These are phyloP conservation scores for Thalassophryne amazonica DNA, from an alignment of 2,797 vertebrate genomes.

Conservation along the genomic window DNA sequence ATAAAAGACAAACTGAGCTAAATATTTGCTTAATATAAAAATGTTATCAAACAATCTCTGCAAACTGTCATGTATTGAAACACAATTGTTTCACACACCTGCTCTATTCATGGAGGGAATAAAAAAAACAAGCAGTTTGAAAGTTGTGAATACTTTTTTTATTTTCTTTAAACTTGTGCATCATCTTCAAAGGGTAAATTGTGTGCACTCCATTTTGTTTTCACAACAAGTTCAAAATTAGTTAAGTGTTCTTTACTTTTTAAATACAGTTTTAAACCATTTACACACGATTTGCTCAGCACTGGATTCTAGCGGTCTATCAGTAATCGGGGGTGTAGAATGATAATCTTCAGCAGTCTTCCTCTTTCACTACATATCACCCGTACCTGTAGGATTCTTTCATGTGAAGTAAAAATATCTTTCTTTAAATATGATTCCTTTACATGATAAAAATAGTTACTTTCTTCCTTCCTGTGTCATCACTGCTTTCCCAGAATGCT, in stretches of 20 bases:
- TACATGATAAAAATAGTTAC: slow-evolving; percentile 98
- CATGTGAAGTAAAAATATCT: slow-evolving; percentile 97
- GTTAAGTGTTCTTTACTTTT: slow-evolving; percentile 83
- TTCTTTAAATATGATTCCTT: slow-evolving; percentile 92
- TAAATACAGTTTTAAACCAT: slow-evolving; percentile 81
- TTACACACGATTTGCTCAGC: slow-evolving; percentile 90
- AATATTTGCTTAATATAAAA: too few relatives aligned
- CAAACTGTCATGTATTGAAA: too few relatives aligned
- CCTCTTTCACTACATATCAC: slow-evolving; percentile 61
- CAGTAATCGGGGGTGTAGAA: slow-evolving; percentile 85
- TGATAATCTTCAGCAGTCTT: slow-evolving; percentile 84
- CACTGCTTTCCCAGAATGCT: slow-evolving; percentile 84
- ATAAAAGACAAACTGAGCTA: too few relatives aligned
- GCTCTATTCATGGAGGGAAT: too few relatives aligned
- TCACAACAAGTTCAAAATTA: slow-evolving; percentile 93
- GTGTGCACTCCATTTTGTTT: slow-evolving; percentile 91
- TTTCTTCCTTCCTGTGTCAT: slow-evolving; percentile 68
- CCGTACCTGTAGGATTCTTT: slow-evolving; percentile 57
- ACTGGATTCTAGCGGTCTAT: slow-evolving; percentile 86
- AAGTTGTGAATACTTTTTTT: slow-evolving; percentile 75
- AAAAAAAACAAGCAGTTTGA: too few relatives aligned
- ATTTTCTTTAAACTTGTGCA: slow-evolving; percentile 88
- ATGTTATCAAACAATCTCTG: too few relatives aligned
- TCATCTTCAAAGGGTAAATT: slow-evolving; percentile 94
- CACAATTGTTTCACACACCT: too few relatives aligned